Evolutionary conservation across 2,113 vertebrate species (phyloP).

Genomic region (Hypomesus transpacificus): DNA sequence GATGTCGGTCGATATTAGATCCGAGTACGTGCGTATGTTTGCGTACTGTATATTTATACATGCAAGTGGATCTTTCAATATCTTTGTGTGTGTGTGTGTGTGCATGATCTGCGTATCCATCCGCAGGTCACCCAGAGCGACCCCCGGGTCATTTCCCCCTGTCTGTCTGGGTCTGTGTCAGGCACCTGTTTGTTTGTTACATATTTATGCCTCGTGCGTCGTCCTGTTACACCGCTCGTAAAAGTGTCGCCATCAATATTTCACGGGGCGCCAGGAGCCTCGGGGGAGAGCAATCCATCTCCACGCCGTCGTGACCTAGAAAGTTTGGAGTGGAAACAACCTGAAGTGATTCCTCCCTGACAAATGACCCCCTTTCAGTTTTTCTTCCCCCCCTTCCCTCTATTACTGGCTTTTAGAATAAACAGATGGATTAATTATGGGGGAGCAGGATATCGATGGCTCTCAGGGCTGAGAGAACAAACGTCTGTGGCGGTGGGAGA

Average conservation of each 20-base stretch:
- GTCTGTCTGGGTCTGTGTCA: conserved; percentile 33
- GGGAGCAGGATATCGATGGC: conserved; percentile 52
- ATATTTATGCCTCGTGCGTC: conserved; percentile 58
- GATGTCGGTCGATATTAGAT: not conserved
- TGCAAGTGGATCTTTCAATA: conserved; percentile 14
- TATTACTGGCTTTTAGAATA: conserved; percentile 45
- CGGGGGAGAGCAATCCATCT: conserved; percentile 36
- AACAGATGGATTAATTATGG: conserved; percentile 62
- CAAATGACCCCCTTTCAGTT: conserved; percentile 32
- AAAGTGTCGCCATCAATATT: conserved; percentile 58
- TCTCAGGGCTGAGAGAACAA: conserved; percentile 55
- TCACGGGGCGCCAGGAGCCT: conserved; percentile 41
- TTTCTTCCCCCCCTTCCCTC: not conserved
- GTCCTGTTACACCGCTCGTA: conserved; percentile 42
- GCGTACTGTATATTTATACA: not conserved
- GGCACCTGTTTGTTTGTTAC: conserved; percentile 46
- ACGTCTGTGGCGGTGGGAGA: conserved; percentile 31
- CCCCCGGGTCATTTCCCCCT: conserved; percentile 15
- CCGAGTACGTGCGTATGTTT: not conserved
- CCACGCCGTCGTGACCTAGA: conserved; percentile 37
- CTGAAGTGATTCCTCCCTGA: conserved; percentile 38
- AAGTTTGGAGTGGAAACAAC: conserved; percentile 43
- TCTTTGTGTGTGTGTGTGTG: conserved; percentile 17
- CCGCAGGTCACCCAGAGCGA: conserved; percentile 23
- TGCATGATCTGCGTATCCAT: conserved; percentile 7